Evolutionary conservation across 2,113 vertebrate genomes (phyloP).

Genomic region (Coptodon bakossiorum): DNA sequence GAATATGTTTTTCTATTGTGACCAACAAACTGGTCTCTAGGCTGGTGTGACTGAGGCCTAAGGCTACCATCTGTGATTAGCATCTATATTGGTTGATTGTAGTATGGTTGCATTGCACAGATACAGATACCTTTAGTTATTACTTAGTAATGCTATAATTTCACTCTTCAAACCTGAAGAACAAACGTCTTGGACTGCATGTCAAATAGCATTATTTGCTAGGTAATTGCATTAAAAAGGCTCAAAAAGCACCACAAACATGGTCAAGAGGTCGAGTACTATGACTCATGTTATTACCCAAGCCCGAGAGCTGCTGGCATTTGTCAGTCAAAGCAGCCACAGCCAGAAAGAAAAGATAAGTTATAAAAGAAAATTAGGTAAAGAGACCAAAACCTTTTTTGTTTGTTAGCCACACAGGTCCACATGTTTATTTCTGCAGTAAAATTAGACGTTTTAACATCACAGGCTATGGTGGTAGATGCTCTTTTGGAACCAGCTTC

Average conservation of each 20-base stretch:
- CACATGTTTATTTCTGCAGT: background rate
- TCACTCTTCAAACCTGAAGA: background rate
- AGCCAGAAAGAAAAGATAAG: background rate
- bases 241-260: background rate
- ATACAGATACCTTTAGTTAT: background rate
- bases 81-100: rapidly evolving
- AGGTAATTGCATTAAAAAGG: background rate
- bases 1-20: background rate
- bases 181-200: background rate
- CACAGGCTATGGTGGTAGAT: background rate
- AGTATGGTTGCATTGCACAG: background rate
- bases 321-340: background rate
- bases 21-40: background rate
- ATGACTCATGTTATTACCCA: background rate
- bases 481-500: background rate
- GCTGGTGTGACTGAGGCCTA: background rate
- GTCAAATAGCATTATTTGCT: background rate
- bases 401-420: background rate
- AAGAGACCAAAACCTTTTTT: background rate
- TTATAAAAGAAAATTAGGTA: background rate
- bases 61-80: background rate
- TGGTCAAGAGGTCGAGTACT: background rate
- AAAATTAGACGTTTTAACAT: background rate
- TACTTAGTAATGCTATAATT: background rate
- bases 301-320: background rate